Evolutionary conservation across 2,113 vertebrate species (phyloP), one percentile per base, ranked within the genome.

Genomic region (Equus przewalskii): DNA sequence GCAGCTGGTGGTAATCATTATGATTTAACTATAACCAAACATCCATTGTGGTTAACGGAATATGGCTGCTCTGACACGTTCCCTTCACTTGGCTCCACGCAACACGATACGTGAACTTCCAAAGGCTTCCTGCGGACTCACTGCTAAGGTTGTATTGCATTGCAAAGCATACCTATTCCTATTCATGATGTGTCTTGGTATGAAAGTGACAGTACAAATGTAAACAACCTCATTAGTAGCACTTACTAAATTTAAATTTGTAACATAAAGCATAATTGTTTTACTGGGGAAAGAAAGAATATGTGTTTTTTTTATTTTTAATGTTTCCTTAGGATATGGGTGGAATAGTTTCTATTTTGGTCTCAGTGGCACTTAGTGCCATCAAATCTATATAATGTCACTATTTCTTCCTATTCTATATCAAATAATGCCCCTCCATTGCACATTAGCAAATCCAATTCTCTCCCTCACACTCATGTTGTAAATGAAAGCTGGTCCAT

Each of bases 161-260:
- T 36, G 54, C 14, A 69, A 64, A 72, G 12, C 51, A 18, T 28
- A 46, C 49, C 14, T 28, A 21, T 67, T 60, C 24, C 18, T 72
- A 19, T 56, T 70, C 7, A 24, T 30, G 30, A 6, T 28, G n/a
- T 41, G 36, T 62, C 46, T 65, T 78, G 2, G 6, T 49, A 56
- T 51, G 30, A 81, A 91, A 91, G 21, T 5, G 44, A 65, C 13
- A 70, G 28, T 7, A 51, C 9, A 96, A 51, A 44, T 96, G 60
- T 67, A 91, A 96, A 94, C 76, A 90, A 56, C 30, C n/a, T 93
- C 72, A 85, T 89, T 91, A 94, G 54, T 2, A 62, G 72, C 76
- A 85, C 58, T 94, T 76, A 75, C 33, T 36, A 64, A 88, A 80
- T 62, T 95, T 94, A 81, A 85, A 87, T 94, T 76, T 93, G 81